Conservation (phyloP, 2,888 invertebrate genomes). For the Nowickia ferox region DNA sequence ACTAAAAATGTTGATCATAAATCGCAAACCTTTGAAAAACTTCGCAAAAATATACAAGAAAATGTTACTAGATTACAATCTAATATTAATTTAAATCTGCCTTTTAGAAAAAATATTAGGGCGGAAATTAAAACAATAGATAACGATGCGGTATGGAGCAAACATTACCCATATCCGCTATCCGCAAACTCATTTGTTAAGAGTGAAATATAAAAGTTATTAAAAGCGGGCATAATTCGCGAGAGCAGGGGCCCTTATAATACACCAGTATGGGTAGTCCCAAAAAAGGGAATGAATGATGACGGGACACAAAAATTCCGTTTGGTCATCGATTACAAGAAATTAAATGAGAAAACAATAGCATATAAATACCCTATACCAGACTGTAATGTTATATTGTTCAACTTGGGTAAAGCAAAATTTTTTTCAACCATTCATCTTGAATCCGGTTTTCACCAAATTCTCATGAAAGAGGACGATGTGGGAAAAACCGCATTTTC, state of each 20-base stretch:
- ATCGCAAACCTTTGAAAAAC: background rate
- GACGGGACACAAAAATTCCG: conserved; percentile 39
- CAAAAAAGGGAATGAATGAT: conserved; percentile 15
- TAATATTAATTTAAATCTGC: conserved; percentile 22
- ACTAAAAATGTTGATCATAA: conserved; percentile 19
- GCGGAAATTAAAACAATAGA: conserved; percentile 59
- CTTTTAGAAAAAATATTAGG: conserved; percentile 59
- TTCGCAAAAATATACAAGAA: too few species aligned
- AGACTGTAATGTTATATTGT: conserved; percentile 16
- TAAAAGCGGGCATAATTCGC: conserved; percentile 32
- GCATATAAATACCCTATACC: conserved; percentile 2
- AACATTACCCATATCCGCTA: conserved; percentile 28
- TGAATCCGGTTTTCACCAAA: background rate
- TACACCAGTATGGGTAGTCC: conserved; percentile 48
- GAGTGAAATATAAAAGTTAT: conserved; percentile 48
- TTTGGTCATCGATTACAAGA: background rate
- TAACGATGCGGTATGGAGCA: too few species aligned
- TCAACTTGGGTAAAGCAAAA: background rate
- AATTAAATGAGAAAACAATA: background rate
- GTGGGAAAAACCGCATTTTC: background rate
- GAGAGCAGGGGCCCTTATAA: conserved; percentile 49
- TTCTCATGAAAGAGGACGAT: conserved; percentile 1
- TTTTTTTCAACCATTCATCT: background rate
- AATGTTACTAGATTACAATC: too few species aligned
- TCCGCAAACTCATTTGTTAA: conserved; percentile 59